phyloP scores from a whole-genome alignment of 2,888 invertebrate genomes.

The Apodemia duryi region DNA sequence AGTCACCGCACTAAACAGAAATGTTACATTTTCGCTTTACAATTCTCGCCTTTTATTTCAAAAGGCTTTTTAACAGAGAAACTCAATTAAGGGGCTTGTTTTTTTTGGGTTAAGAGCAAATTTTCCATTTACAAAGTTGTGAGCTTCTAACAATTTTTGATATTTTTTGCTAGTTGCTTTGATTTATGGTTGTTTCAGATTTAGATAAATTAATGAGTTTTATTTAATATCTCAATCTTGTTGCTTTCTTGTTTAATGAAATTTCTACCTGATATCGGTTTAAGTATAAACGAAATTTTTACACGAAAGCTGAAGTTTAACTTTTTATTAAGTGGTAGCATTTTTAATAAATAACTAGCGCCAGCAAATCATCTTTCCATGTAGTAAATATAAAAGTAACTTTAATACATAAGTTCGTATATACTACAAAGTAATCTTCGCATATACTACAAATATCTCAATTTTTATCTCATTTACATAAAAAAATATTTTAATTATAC shows the following conservation, averaged over 20 bases:
- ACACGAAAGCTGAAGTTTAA: too few relatives aligned
- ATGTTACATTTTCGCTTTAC: constrained; percentile 54
- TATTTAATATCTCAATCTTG: neutral
- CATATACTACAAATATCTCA: too few relatives aligned
- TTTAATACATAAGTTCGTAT: too few relatives aligned
- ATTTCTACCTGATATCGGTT: too few relatives aligned
- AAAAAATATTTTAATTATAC: too few relatives aligned
- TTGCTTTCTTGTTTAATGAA: neutral
- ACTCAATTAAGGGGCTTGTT: constrained; percentile 49
- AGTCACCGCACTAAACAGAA: constrained; percentile 63
- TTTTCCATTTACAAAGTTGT: constrained; percentile 12
- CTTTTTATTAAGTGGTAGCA: too few relatives aligned
- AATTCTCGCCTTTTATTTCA: constrained; percentile 40
- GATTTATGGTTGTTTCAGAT: neutral
- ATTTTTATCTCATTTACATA: too few relatives aligned
- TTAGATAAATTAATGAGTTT: constrained; percentile 7
- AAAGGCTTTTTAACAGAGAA: constrained; percentile 36
- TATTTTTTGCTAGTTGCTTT: constrained; percentile 1
- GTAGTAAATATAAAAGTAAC: too few relatives aligned
- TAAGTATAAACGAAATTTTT: too few relatives aligned
- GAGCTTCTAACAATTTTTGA: constrained; percentile 6
- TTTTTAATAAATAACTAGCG: too few relatives aligned
- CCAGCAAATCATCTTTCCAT: too few relatives aligned
- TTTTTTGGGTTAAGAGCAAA: constrained; percentile 4
- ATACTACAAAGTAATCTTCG: too few relatives aligned